Evolutionary conservation across 1,140 invertebrate species (phyloP), one percentile per base, ranked within the genome.

Genomic region (Tetramorium simillimum): DNA sequence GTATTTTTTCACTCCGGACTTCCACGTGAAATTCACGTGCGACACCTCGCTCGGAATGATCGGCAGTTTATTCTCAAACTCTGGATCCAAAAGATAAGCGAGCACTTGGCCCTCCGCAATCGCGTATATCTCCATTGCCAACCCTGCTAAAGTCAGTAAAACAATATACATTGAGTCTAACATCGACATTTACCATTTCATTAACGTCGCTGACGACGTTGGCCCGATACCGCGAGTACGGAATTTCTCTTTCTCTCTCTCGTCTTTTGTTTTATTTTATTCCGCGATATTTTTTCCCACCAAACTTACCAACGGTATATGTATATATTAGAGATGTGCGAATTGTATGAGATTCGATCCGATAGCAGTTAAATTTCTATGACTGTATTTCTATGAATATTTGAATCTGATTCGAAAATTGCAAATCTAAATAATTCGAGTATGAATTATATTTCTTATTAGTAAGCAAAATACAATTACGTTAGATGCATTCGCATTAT

Each of bases 1-100:
- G 95, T 99, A 99, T 92, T 97, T 97, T 94, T 98, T 98, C 51
- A 96, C 95, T 37, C 97, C 98, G 18, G 98, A 97, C 93, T 97
- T 98, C 98, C 98, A 99, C 9, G 98, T 99, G 92, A 99, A 99
- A 94, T 99, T 99, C 3, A 99, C 98, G 92, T 97, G 97, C 63
- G 97, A 97, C 49, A 99, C 98, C 96, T 99, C 98, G 18, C 98
- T 97, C 0, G 98, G 98, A 92, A 99, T 99, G 33, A 98, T 96
- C 67, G 98, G 98, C 73, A 99, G 94, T 93, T 98, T 97, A 91
- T 97, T 97, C 90, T 98, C 98, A 91, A 99, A 98, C 93, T 98
- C 98, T 5, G 98, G 98, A 94, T 99, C 98, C 73, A 98, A 94
- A 72, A 99, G 97, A 94, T 98, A 98, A 7, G 97, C 97, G 16